phyloP scores from a whole-genome alignment of 1,140 invertebrate genomes.

The Scaptomyza pallida region DNA sequence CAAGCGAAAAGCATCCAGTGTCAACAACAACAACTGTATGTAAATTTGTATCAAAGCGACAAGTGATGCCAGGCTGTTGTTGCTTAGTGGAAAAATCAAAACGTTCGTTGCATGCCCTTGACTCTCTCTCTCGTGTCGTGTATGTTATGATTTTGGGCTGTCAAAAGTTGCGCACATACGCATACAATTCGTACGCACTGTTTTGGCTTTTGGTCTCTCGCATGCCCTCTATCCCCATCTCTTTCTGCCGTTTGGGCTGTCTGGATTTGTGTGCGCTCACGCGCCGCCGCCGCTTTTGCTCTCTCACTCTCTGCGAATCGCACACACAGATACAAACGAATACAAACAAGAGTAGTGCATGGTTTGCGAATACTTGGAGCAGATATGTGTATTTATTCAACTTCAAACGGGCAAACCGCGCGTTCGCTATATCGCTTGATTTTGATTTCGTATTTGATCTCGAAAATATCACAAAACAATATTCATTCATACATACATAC shows the following conservation, averaged over 20 bases:
- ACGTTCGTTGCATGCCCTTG: conserved; percentile 24
- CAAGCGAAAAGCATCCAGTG: not conserved
- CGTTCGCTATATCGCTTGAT: conserved; percentile 52
- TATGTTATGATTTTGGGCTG: conserved; percentile 12
- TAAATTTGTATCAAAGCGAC: not conserved
- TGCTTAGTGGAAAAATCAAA: not conserved
- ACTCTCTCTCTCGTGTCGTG: conserved; percentile 1
- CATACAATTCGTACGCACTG: conserved; percentile 42
- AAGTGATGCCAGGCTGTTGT: conserved; percentile 20
- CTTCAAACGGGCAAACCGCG: conserved; percentile 56
- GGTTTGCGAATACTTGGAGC: conserved; percentile 51
- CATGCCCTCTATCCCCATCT: not conserved
- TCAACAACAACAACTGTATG: not conserved
- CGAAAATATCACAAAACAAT: conserved; percentile 36
- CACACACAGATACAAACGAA: conserved; percentile 54
- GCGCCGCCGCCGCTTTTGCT: conserved; percentile 14
- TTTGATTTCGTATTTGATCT: conserved; percentile 52
- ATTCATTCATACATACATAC: not conserved
- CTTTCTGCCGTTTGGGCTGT: not conserved
- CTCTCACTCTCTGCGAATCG: conserved; percentile 14
- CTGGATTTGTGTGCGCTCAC: conserved; percentile 8
- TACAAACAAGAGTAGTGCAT: conserved; percentile 31
- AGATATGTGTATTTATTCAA: conserved; percentile 51
- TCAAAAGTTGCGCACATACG: conserved; percentile 16
- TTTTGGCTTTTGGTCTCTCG: conserved; percentile 18